A percentile compares a stretch with the other conserved stretches of the same genome.
phyloP scores from a whole-genome alignment of 2,888 invertebrate genomes.

The Stenolophus ochropezus region DNA sequence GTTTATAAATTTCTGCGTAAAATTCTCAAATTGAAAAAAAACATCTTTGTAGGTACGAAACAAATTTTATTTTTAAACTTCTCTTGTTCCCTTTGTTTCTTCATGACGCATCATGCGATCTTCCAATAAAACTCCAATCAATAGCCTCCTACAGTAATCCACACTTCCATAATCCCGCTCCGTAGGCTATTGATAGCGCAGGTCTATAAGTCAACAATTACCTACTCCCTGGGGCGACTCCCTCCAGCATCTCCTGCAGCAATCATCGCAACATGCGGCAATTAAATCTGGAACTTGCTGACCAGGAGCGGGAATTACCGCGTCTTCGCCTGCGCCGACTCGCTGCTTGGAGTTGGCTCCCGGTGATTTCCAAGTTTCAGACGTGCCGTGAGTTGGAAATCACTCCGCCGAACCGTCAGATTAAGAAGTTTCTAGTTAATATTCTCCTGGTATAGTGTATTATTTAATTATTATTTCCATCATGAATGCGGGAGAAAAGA shows the following conservation, averaged over 20 bases:
- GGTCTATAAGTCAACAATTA: constrained; percentile 69
- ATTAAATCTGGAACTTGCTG: constrained; percentile 57
- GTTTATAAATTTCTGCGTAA: too few species aligned
- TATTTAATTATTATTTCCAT: constrained; percentile 42
- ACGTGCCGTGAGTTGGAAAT: constrained; percentile 29
- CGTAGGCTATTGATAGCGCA: constrained; percentile 27
- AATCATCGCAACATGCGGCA: constrained; percentile 57
- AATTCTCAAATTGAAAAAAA: too few species aligned
- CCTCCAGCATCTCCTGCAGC: constrained; percentile 43
- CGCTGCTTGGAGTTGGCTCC: neutral
- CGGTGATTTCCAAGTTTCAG: constrained; percentile 35
- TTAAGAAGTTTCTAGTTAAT: constrained; percentile 31
- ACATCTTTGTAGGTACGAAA: too few species aligned
- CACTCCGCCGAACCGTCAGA: neutral
- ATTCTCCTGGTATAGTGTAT: constrained; percentile 17
- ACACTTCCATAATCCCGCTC: constrained; percentile 3
- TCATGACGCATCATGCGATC: too few species aligned
- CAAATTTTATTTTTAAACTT: too few species aligned
- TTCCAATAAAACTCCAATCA: neutral
- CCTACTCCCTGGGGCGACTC: constrained; percentile 68
- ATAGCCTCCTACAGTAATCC: neutral
- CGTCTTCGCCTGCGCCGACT: too few species aligned
- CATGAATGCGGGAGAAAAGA: neutral
- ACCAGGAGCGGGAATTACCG: constrained; percentile 45
- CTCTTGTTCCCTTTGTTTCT: too few species aligned